Evolutionary conservation across 2,113 vertebrate genomes (phyloP).

Genomic region (Poeciliopsis occidentalis): DNA sequence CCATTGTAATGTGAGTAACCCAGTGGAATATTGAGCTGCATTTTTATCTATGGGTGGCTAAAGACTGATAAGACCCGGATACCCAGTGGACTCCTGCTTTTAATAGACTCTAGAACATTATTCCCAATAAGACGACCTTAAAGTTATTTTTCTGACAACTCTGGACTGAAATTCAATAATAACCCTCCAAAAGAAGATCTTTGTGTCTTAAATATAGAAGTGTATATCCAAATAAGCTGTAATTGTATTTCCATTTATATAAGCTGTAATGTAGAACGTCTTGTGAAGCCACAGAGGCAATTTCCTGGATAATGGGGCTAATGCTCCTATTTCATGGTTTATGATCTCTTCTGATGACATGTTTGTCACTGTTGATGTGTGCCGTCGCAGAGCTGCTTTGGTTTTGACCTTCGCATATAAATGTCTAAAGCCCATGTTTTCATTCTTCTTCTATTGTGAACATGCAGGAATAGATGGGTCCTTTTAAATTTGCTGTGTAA

Average conservation of each 20-base stretch:
- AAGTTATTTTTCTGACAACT: conserved; percentile 39
- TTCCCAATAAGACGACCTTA: conserved; percentile 45
- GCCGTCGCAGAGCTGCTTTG: conserved; percentile 47
- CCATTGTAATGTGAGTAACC: conserved; percentile 69
- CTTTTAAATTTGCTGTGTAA: conserved; percentile 17
- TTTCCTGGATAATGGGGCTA: conserved; percentile 73
- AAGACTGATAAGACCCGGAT: conserved; percentile 61
- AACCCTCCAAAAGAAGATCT: conserved; percentile 18
- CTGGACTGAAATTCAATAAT: conserved; percentile 3
- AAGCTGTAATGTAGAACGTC: conserved; percentile 56
- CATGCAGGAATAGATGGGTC: conserved; percentile 2
- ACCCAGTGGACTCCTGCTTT: conserved; percentile 52
- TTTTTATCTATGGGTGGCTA: conserved; percentile 57
- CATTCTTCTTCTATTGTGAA: conserved; percentile 41
- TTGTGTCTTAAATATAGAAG: conserved; percentile 46
- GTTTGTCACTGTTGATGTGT: conserved; percentile 66
- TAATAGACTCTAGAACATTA: conserved; percentile 52
- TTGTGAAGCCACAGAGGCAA: conserved; percentile 69
- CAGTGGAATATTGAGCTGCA: conserved; percentile 60
- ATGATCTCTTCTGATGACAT: conserved; percentile 73
- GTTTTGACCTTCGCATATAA: conserved; percentile 62
- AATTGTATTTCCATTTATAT: conserved; percentile 70
- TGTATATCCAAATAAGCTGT: conserved; percentile 61
- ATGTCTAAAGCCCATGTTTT: conserved; percentile 46
- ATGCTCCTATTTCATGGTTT: conserved; percentile 73